Conservation (phyloP, 1,140 invertebrate genomes). For the Diorhabda sublineata region DNA sequence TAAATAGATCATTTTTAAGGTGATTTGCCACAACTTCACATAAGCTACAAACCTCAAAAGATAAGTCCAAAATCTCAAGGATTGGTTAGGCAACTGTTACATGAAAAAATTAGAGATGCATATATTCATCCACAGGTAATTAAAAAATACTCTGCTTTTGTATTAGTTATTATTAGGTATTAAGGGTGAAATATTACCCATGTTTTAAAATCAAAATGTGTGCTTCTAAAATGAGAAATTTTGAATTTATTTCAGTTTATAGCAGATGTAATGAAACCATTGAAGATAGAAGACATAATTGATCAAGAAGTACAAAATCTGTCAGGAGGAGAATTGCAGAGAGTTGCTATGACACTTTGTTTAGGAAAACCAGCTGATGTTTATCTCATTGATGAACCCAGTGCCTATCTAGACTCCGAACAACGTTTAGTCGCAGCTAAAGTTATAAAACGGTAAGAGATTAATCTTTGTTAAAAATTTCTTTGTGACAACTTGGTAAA, state of each 20-base stretch:
- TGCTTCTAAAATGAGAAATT: too few relatives aligned
- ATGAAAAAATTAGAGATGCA: conserved; percentile 95
- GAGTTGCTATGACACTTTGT: conserved; percentile 93
- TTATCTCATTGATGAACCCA: conserved; percentile 98
- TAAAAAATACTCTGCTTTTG: too few relatives aligned
- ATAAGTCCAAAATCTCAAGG: conserved; percentile 98
- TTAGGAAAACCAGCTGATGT: conserved; percentile 98
- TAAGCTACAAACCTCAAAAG: conserved; percentile 99
- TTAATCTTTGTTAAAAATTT: neutral
- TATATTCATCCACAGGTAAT: conserved; percentile 89
- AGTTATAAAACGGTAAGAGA: conserved; percentile 87
- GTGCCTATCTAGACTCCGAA: conserved; percentile 98
- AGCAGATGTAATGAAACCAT: conserved; percentile 98
- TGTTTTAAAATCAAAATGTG: too few relatives aligned
- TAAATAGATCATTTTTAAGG: conserved; percentile 42
- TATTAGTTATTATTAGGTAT: too few relatives aligned
- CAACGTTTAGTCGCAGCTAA: conserved; percentile 99
- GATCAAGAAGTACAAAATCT: conserved; percentile 99
- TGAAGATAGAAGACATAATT: conserved; percentile 97
- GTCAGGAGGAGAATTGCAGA: conserved; percentile 98
- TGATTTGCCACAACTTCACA: conserved; percentile 87
- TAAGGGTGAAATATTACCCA: too few relatives aligned
- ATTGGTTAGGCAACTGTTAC: conserved; percentile 83
- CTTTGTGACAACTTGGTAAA: neutral
- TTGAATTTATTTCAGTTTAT: conserved; percentile 67